Evolutionary conservation across 1,140 invertebrate species (phyloP), one percentile per base, ranked within the genome.

Genomic region (Catajapyx aquilonaris): DNA sequence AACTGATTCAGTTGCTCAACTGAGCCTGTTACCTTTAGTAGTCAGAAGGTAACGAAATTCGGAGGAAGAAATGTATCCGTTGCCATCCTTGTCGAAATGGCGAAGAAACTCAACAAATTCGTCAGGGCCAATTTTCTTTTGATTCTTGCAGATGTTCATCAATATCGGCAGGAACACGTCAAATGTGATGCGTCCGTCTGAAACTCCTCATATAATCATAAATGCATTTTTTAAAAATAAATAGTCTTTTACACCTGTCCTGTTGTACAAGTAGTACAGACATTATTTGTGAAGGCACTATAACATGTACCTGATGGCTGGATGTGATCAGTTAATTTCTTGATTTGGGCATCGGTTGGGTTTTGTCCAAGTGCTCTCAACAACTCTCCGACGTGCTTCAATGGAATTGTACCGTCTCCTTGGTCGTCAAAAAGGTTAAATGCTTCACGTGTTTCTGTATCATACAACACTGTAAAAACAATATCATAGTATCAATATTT

Each of bases 21-120:
- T n/a, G n/a, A n/a, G n/a, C n/a, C n/a, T n/a, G n/a, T n/a, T 58
- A 78, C 80, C 94, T 31, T 99, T 62, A 11, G 88, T 95, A 10
- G 91, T 95, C 4, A 99, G 64, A 32, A 99, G 68, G 62, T 99
- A 94, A 45, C 94, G 68, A 17, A 99, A 65, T 64, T 99, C 95
- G 32, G 95, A 94, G 1, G 91, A 90, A 34, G 84, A 87, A 50
- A 99, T 99, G 51, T 83, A 91, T 42, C 87, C 86, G 66, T 96
- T 98, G 30, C 93, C 91, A 61, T 99, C 95, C 56, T 97, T 98
- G 60, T 99, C 95, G 55, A 99, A 99, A 52, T 94, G 88, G 35
- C 90, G 71, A 31, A 96, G 61, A n/a, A 88, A 90, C 61, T 94
- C 90, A 48, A 95, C 90, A 52, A 95, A 94, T 52, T 95, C 88